Evolutionary conservation across 2,888 invertebrate species (phyloP), one percentile per base, ranked within the genome.

Genomic region (Chydorus sphaericus): DNA sequence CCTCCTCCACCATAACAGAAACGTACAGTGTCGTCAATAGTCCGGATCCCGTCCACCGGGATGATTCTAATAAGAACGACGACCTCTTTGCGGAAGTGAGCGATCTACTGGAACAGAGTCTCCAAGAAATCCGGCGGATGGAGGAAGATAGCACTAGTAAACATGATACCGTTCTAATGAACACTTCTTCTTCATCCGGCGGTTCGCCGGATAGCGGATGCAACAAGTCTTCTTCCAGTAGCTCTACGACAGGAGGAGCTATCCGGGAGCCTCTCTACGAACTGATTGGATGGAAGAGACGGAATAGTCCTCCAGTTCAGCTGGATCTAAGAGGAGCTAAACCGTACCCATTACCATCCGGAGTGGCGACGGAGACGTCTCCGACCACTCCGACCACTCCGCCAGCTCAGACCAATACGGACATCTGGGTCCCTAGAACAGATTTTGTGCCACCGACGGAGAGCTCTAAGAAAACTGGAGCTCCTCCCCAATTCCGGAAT

Each of bases 261-360:
- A n/a, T n/a, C n/a, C 20, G 55, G 7, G 55, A 55, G 36, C 55
- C 55, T 16, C 48, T 55, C 8, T 55, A 55, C 49, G 55, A 55
- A 18, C 33, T 55, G 23, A 55, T 55, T 11, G 55, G 55, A 11
- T 39, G 55, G 18, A 55, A 55, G 26, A 16, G 52, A 39, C 23
- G 23, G 36, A 31, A 31, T 20, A 33, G 36, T 18, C 52, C 52
- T 14, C 20, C 18, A 8, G 44, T 44, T 20, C 52, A 52, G 37
- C 18, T 52, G 31, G 36, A 52, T 23, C 8, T 52, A 16, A 33
- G 52, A 10, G 33, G 31, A 18, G 23, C 33, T n/a, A 44, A 44
- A 20, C 44, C 44, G n/a, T 44, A 26, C 44, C 44, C 44, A 4
- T 28, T 44, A 26, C 44, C 44, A 1, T 8, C 44, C 6, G 11